phyloP scores from a whole-genome alignment of 2,797 vertebrate genomes.

The Myotis pilosus region DNA sequence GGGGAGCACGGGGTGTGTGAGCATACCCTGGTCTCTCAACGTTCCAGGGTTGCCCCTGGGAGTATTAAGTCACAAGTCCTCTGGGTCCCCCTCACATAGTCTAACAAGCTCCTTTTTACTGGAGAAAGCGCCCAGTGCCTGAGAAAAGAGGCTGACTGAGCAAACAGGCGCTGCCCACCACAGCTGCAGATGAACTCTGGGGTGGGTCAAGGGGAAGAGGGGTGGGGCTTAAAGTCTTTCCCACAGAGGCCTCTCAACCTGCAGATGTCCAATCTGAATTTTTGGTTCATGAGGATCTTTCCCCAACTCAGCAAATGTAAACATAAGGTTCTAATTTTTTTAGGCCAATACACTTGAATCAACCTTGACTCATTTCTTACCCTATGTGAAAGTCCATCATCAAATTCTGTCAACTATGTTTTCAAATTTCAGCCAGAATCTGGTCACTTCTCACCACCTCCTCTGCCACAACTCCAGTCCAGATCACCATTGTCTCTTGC shows the following conservation, averaged over 20 bases:
- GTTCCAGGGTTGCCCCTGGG: neutral
- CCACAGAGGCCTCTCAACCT: neutral
- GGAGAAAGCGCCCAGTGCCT: neutral
- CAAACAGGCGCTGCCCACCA: neutral
- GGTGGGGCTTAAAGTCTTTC: neutral
- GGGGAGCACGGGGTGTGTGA: neutral
- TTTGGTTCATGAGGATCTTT: neutral
- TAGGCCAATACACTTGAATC: neutral
- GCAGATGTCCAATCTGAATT: neutral
- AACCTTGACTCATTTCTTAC: neutral
- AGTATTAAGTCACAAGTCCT: neutral
- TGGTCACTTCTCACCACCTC: neutral
- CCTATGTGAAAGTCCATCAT: neutral
- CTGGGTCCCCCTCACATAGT: neutral
- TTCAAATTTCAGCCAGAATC: neutral
- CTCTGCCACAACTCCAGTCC: neutral
- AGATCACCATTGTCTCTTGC: neutral
- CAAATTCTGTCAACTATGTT: neutral
- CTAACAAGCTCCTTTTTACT: neutral
- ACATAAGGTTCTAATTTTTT: neutral
- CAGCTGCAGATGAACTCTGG: neutral
- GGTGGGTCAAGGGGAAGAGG: rapidly evolving
- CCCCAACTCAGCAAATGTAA: neutral
- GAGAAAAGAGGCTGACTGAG: neutral
- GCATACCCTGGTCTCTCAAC: neutral